Evolutionary conservation across 2,888 invertebrate genomes (phyloP), one percentile per base, ranked within the genome.

Genomic region (Bombyx huttoni): DNA sequence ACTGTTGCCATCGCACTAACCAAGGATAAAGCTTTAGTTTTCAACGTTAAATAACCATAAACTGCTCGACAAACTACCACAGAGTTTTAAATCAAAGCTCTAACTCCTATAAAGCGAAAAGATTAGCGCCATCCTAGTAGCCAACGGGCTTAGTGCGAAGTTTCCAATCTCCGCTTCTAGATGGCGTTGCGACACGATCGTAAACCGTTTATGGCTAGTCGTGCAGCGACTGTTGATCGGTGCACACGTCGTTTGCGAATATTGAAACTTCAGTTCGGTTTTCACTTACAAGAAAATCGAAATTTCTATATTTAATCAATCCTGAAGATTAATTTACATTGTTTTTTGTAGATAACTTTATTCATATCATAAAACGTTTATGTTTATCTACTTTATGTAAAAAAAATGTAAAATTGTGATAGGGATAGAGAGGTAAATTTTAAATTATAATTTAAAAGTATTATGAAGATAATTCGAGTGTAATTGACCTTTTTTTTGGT

Each of bases 151-250:
- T 74, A 70, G 61, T 61, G 61, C 59, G 54, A 64, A 70, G 75
- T 70, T 75, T 72, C 74, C 81, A 81, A 81, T 84, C 80, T 81
- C 74, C 71, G 73, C 61, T 56, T 58, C 68, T 76, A 83, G 85
- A 81, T 85, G 82, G 80, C 79, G 72, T 55, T 61, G 64, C 55
- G 67, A 77, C 73, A 76, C 53, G 73, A 49, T 78, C 78, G 73
- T 86, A 84, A 85, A 58, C 45, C 59, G 66, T 83, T 82, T 78
- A 84, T 67, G 60, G 65, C 61, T 65, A 73, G 62, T 74, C 65
- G 63, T 64, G 64, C 56, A 61, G 58, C 54, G 67, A 61, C 70
- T 65, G 61, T 60, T 64, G 53, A 50, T 54, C 56, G 54, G 57
- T 55, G 59, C 47, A 53, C 62, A 72, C 64, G 68, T 64, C 50